Evolutionary conservation across 1,140 invertebrate species (phyloP), one percentile per base, ranked within the genome.

Genomic region (Drosophila kanapiae): DNA sequence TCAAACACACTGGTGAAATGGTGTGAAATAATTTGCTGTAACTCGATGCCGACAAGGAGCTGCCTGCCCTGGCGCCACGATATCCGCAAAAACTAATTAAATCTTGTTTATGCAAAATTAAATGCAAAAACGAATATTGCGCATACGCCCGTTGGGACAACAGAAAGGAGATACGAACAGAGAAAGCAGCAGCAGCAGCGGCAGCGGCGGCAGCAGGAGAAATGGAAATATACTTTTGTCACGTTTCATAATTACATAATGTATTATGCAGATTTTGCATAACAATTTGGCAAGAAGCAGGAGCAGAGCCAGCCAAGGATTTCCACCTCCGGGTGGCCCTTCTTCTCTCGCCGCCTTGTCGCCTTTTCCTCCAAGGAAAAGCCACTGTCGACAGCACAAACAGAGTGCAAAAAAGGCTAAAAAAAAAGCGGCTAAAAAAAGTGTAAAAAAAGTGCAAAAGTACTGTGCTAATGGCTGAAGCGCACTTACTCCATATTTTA

Each of bases 161-260:
- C 11, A 14, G 1, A 42, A 27, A 16, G 38, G 16, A 27, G 23
- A 48, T 14, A 14, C 16, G 13, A 38, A 16, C 8, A n/a, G 4
- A 35, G 0, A 35, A 31, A 43, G 16, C 3, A 13, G 27, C n/a
- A n/a, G 13, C 14, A 14, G 23, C 9, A 42, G 13, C 14, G 7
- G 23, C 11, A 38, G 35, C 6, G 29, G 0, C 6, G 10, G 0
- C 0, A 37, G 14, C 40, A 35, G 14, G 27, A 33, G 38, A 29
- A 29, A 59, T 40, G 43, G 45, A 43, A 81, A 51, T 64, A 42
- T 70, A 78, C 75, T 78, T 87, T 88, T 87, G 84, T 87, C 84
- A 87, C 84, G 84, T 84, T 84, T 83, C 80, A 87, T 87, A 87
- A 87, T 87, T 87, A 82, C 80, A 87, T 88, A 87, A 87, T 87